Conservation (phyloP, 2,888 invertebrate genomes). For the Seira ritae region DNA sequence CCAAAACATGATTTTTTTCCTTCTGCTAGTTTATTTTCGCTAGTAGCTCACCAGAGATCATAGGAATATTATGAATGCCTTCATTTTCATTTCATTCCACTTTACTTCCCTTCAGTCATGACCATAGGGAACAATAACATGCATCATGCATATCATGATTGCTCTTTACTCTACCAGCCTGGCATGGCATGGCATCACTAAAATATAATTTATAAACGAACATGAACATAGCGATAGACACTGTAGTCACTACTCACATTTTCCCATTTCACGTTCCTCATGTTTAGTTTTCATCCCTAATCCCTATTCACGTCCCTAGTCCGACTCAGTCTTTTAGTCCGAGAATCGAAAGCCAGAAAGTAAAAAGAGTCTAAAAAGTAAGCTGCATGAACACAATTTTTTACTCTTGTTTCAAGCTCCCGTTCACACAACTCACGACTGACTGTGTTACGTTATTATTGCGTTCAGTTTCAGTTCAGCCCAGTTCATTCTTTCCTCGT, state of each 20-base stretch:
- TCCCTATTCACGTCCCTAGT: background rate
- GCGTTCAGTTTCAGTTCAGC: no score
- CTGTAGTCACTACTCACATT: no score
- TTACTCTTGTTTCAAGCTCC: background rate
- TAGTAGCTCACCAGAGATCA: no score
- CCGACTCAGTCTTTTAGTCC: background rate
- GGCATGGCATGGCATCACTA: no score
- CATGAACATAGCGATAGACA: no score
- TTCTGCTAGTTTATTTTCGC: no score
- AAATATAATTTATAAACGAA: background rate
- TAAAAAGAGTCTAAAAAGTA: background rate
- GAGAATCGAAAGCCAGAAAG: background rate
- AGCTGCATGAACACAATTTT: background rate
- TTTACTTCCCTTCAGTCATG: background rate
- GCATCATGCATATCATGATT: slow-evolving; percentile 14
- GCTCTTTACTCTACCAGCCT: background rate
- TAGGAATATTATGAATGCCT: background rate
- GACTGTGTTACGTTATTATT: background rate
- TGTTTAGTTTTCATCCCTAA: slow-evolving; percentile 3
- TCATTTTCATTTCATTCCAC: slow-evolving; percentile 5
- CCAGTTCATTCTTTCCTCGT: no score
- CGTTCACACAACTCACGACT: slow-evolving; percentile 2
- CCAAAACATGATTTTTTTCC: no score
- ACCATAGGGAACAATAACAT: slow-evolving; percentile 18
- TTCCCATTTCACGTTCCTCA: background rate